Base-by-base conservation (phyloP, 2,888 invertebrate genomes). In the Entomobrya proxima region DNA sequence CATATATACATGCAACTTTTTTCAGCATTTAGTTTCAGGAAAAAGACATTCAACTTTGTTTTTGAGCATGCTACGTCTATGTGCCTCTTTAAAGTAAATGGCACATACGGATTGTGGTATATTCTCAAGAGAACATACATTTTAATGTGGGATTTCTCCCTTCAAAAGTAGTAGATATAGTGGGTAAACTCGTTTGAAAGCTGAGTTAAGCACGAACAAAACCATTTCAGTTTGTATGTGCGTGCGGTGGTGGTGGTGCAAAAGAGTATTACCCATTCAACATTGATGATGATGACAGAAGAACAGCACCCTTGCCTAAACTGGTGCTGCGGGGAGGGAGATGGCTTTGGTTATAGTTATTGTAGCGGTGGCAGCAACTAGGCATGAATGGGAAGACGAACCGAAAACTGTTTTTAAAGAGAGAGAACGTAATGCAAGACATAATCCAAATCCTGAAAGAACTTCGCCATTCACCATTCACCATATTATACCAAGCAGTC, bases 11-110 rank as follows among this genome's bases (percentile, higher is more conserved):
- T n/a, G n/a, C n/a, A 40, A 30, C 30, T 9, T 72, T 27, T 72
- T 72, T 72, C n/a, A 47, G 47, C 18, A 27, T 35, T 52, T 32
- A 32, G 27, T 15, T n/a, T 21, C 24, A 32, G 61, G 18, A 47
- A 61, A 84, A 84, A 84, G 84, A 77, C 84, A 35, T 84, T 84
- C 84, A 84, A 84, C 84, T 61, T 78, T 77, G 78, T 74, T 47
- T 69, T 76, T 77, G n/a, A 21, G 37, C 47, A 72, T 24, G 72
- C 27, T 30, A 47, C 15, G 5, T n/a, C 18, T 18, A 40, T 24
- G 13, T 75, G 27, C 52, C 69, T 32, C 58, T 61, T 67, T 37
- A 74, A 75, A 72, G 47, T 15, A 44, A 37, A 32, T 61, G 32
- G 61, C 32, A 27, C 61, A 21, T 27, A 15, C 32, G 6, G 15